Evolutionary conservation across 2,113 vertebrate genomes (phyloP), one percentile per base, ranked within the genome.

Genomic region (Tringa solitaria): DNA sequence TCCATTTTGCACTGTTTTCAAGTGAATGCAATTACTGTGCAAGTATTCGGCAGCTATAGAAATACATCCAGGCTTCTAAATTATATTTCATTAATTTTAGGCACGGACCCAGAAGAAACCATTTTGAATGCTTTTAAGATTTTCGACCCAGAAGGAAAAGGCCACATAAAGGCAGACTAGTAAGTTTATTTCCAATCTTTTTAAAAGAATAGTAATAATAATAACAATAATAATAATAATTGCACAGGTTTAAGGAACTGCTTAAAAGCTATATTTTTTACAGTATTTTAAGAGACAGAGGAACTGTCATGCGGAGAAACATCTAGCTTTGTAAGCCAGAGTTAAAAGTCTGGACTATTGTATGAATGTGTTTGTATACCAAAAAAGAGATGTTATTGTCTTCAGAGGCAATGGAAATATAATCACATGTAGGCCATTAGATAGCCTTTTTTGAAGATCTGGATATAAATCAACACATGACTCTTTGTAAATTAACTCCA

Each of bases 81-180:
- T 64, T 77, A 60, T 74, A 20, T 75, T 37, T 76, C 75, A 88
- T 89, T 96, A 72, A 96, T 96, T 96, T 79, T 61, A 99, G 99
- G 99, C 85, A 99, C 98, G 3, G 99, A 99, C 95, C 98, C 99
- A 4, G 99, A 99, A 96, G 99, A 99, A 97, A 99, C 98, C 90
- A 99, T 99, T 87, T 97, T 99, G 61, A 99, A 99, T 1, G 99
- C 99, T 94, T 99, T 99, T 91, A 99, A 99, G 97, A 98, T 99
- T 96, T 99, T 99, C 14, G 99, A 99, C 96, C 98, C 98, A 21
- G 99, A 99, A 92, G 98, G 98, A 80, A 99, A 98, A 93, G 99
- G 99, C 43, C 97, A 98, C 67, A 94, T 99, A 93, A 99, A 98
- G 97, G 99, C 98, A 91, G 99, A 99, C 23, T 98, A 99, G 99